These are phyloP conservation scores for Stratiomys singularior DNA, from an alignment of 2,888 invertebrate species.

Conservation along the genomic window DNA sequence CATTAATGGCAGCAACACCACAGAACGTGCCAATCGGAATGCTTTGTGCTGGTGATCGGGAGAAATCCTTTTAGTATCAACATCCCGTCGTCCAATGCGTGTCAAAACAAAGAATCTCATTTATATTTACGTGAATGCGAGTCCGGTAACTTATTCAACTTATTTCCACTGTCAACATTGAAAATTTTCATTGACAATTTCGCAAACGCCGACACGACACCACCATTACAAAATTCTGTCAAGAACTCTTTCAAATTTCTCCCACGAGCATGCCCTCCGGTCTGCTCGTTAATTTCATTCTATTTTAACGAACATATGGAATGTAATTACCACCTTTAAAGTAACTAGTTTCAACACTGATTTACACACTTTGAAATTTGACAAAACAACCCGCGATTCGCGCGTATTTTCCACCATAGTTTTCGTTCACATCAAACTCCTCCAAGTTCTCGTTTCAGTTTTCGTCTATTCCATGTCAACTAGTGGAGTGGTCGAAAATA, in stretches of 20 bases:
- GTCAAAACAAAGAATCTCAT: no score
- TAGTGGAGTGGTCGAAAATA: slow-evolving; percentile 17
- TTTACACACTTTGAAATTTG: slow-evolving; percentile 39
- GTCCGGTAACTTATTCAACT: background rate
- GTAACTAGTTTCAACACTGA: background rate
- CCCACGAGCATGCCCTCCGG: background rate
- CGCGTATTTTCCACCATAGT: slow-evolving; percentile 44
- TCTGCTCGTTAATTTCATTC: background rate
- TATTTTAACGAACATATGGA: background rate
- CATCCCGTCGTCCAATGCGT: background rate
- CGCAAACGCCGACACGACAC: slow-evolving; percentile 43
- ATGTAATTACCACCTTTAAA: slow-evolving; percentile 2
- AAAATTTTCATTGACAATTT: slow-evolving; percentile 47
- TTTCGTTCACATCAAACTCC: slow-evolving; percentile 33
- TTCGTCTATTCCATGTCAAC: slow-evolving; percentile 36
- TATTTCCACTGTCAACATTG: background rate
- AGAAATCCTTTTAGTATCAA: background rate
- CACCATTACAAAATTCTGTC: slow-evolving; percentile 34
- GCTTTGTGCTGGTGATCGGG: background rate
- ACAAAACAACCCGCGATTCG: slow-evolving; percentile 37
- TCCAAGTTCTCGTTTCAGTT: slow-evolving; percentile 20
- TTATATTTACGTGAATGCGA: background rate
- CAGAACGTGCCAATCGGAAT: slow-evolving; percentile 20
- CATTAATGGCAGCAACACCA: slow-evolving; percentile 8
- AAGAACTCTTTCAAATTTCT: background rate